Evolutionary conservation across 2,888 invertebrate genomes (phyloP), one percentile per base, ranked within the genome.

Genomic region (Operophtera brumata): DNA sequence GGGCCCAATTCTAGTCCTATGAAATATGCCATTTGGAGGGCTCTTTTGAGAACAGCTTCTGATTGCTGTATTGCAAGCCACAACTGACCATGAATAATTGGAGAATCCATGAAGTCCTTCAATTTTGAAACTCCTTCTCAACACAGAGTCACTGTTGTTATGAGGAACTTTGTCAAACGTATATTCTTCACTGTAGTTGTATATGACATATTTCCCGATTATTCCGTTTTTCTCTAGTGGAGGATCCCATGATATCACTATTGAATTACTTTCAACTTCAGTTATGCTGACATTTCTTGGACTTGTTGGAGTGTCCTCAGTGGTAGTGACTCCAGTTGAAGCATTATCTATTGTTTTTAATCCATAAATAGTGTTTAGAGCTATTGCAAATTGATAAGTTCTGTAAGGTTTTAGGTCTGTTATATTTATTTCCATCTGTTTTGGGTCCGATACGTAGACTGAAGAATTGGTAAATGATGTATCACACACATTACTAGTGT

Each of bases 181-280:
- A 46, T 75, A 66, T 59, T 80, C 71, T 52, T 69, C 65, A 26
- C 64, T 87, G 74, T 91, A 91, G 60, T 91, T 87, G 51, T 74
- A 77, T 59, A 96, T 88, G 6, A 91, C 85, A 80, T 96, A 96
- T 66, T 92, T 91, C 30, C 91, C 91, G 47, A 96, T 89, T 13
- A 93, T 86, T 0, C 97, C 97, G 85, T 97, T 97, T 69, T 92
- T 91, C 14, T 91, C 85, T 1, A 82, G 70, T 0, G 97, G 97
- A 34, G 93, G 92, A 64, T 92, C 82, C 96, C 95, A 96, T 36
- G 88, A 84, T 43, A 96, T 80, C 7, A 84, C 75, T 53, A 94
- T 85, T 9, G 94, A 93, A 44, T 92, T 88, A 73, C 93, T 93
- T 14, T 92, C 92, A 2, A 94, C 84, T 60, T 93, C 84, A 3